Evolutionary conservation across 2,888 invertebrate genomes (phyloP).

Genomic region (Hirtodrosophila histrioides): DNA sequence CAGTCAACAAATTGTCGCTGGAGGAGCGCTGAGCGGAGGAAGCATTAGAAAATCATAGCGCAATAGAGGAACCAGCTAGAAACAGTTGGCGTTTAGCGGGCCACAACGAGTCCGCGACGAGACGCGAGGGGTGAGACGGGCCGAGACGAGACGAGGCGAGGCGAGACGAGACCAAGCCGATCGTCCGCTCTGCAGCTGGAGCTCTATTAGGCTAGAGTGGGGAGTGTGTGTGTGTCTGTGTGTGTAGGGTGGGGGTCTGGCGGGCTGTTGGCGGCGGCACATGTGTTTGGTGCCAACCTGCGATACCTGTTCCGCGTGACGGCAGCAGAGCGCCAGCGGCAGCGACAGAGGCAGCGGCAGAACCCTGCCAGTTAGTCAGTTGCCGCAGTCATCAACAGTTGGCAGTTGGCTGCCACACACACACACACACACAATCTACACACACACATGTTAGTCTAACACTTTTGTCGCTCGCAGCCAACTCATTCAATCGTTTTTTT

Average conservation of each 20-base stretch:
- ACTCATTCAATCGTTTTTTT: constrained; percentile 56
- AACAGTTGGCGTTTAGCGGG: constrained; percentile 63
- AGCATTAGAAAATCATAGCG: constrained; percentile 69
- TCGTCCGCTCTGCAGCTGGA: constrained; percentile 46
- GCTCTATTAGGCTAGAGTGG: constrained; percentile 19
- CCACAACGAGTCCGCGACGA: constrained; percentile 38
- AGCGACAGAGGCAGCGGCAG: constrained; percentile 32
- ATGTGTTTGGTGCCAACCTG: constrained; percentile 79
- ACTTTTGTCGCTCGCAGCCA: constrained; percentile 45
- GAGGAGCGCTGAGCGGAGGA: constrained; percentile 61
- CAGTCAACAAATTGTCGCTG: constrained; percentile 58
- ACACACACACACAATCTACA: constrained; percentile 24
- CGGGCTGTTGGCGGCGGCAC: constrained; percentile 43
- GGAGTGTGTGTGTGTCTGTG: neutral
- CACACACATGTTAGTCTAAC: constrained; percentile 58
- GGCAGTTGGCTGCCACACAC: constrained; percentile 59
- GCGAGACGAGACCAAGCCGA: constrained; percentile 29
- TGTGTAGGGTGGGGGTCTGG: neutral
- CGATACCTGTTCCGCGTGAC: constrained; percentile 78
- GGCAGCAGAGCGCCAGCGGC: constrained; percentile 39
- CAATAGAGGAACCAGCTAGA: constrained; percentile 62
- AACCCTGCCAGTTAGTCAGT: constrained; percentile 73
- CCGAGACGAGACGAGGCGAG: constrained; percentile 20
- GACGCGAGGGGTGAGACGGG: neutral
- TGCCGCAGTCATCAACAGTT: constrained; percentile 76